A percentile compares a stretch with the other conserved stretches of the same genome.
phyloP scores from a whole-genome alignment of 1,140 invertebrate species.

The Lordiphosa collinella region DNA sequence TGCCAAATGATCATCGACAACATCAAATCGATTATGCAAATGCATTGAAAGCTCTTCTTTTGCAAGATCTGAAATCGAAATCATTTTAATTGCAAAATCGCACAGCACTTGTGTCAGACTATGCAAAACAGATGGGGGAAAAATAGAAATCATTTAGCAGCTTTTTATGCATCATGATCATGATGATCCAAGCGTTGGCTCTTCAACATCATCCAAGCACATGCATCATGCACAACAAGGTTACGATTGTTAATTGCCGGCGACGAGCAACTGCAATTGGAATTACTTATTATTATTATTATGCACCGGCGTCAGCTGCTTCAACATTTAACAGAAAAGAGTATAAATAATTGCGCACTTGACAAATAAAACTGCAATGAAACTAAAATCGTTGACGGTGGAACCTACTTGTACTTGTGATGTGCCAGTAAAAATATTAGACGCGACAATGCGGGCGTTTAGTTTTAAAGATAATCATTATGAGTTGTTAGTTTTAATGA shows the following conservation, averaged over 20 bases:
- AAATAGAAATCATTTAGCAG: slow-evolving; percentile 60
- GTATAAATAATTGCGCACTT: slow-evolving; percentile 60
- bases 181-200: slow-evolving; percentile 11
- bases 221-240: slow-evolving; percentile 55
- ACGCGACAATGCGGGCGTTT: slow-evolving; percentile 57
- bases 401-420: slow-evolving; percentile 7
- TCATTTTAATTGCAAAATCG: slow-evolving; percentile 41
- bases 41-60: slow-evolving; percentile 15
- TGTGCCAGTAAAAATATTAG: slow-evolving; percentile 18
- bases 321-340: slow-evolving; percentile 23
- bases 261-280: slow-evolving; percentile 29
- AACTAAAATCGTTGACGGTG: slow-evolving; percentile 5
- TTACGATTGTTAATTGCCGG: slow-evolving; percentile 45
- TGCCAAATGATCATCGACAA: slow-evolving; percentile 20
- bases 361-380: slow-evolving; percentile 39
- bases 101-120: slow-evolving; percentile 22
- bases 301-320: slow-evolving; percentile 20
- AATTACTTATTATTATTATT: slow-evolving; percentile 24
- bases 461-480: slow-evolving; percentile 52
- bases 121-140: slow-evolving; percentile 10
- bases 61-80: slow-evolving; percentile 5
- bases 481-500: slow-evolving; percentile 28
- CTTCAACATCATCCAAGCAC: slow-evolving; percentile 5
- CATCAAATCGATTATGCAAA: slow-evolving; percentile 40
- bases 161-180: slow-evolving; percentile 53